Evolutionary conservation across 2,797 vertebrate species (phyloP).

Genomic region (Sebastes oblongus): DNA sequence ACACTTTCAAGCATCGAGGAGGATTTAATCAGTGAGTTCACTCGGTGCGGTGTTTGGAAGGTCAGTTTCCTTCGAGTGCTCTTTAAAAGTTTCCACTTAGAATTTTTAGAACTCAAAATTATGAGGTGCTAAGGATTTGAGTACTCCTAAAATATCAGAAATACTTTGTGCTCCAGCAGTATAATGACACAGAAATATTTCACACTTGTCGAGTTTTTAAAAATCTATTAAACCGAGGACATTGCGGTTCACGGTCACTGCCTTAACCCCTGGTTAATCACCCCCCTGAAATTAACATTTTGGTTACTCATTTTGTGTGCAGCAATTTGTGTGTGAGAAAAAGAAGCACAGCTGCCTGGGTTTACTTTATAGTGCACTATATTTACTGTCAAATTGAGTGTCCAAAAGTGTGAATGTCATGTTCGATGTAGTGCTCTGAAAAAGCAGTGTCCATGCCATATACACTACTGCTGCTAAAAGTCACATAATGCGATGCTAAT

Average conservation of each 20-base stretch:
- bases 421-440: background rate
- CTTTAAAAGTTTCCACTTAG: background rate
- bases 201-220: background rate
- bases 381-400: background rate
- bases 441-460: background rate
- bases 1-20: slow-evolving; percentile 3
- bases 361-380: background rate
- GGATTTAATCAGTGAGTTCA: slow-evolving; percentile 41
- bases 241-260: background rate
- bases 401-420: background rate
- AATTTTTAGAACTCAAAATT: background rate
- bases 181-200: background rate
- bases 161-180: background rate
- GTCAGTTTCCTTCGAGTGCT: slow-evolving; percentile 17
- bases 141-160: background rate
- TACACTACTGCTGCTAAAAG: background rate
- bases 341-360: background rate
- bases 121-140: background rate
- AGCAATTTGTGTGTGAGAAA: background rate
- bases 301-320: background rate
- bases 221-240: background rate
- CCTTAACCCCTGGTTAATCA: background rate
- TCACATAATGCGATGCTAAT: background rate
- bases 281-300: background rate
- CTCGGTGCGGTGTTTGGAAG: slow-evolving; percentile 5